phyloP scores from a whole-genome alignment of 2,888 invertebrate genomes.

The Melipona bicolor region DNA sequence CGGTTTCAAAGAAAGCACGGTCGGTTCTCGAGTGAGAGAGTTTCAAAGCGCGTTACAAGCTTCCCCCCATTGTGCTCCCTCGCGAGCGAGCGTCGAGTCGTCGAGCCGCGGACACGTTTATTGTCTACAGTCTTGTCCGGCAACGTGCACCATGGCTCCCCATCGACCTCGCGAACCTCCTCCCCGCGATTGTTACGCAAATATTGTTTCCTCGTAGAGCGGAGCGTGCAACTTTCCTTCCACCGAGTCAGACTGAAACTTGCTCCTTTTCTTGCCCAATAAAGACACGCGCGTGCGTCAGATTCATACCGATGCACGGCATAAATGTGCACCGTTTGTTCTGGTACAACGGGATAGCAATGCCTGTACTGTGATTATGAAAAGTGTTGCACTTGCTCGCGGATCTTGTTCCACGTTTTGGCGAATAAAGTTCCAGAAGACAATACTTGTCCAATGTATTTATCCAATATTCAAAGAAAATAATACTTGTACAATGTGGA shows the following conservation, averaged over 20 bases:
- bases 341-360: too few relatives aligned
- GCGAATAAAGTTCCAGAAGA: too few relatives aligned
- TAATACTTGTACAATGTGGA: too few relatives aligned
- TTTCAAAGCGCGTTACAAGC: constrained; percentile 13
- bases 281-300: too few relatives aligned
- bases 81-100: not conserved
- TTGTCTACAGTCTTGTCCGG: constrained; percentile 1
- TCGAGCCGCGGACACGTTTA: not conserved
- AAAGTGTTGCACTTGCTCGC: too few relatives aligned
- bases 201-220: not conserved
- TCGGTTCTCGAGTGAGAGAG: not conserved
- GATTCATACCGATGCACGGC: too few relatives aligned
- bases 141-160: not conserved
- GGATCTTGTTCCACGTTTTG: too few relatives aligned
- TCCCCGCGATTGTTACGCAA: constrained; percentile 1
- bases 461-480: too few relatives aligned
- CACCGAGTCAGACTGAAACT: not conserved
- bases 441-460: too few relatives aligned
- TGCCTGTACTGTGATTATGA: too few relatives aligned
- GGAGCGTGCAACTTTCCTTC: not conserved
- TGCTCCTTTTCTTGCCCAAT: not conserved
- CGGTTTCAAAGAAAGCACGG: not conserved
- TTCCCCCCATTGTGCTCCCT: not conserved
- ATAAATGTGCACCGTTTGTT: too few relatives aligned
- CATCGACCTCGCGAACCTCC: not conserved